Evolutionary conservation across 1,140 invertebrate genomes (phyloP), one percentile per base, ranked within the genome.

Genomic region (Diplogasteroides magnus): DNA sequence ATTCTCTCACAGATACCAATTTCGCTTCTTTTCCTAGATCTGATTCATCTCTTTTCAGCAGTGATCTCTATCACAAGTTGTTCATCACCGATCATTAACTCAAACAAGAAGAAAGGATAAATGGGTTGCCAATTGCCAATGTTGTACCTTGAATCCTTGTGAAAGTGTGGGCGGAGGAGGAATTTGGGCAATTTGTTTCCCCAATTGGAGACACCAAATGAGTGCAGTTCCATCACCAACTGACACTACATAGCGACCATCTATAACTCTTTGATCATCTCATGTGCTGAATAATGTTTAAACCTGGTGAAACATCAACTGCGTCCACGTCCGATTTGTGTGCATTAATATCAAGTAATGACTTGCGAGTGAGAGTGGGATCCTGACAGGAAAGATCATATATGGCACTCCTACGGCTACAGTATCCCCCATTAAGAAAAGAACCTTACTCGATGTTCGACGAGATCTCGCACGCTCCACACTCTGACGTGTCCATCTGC

Each of bases 401-500:
- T n/a, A n/a, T n/a, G n/a, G n/a, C n/a, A n/a, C n/a, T n/a, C n/a
- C n/a, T n/a, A n/a, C n/a, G n/a, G n/a, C n/a, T n/a, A n/a, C n/a
- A n/a, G n/a, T n/a, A 48, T 67, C 28, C 28, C 25, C 15, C 15
- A 29, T 14, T 64, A 55, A 29, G 58, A 15, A 67, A 25, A 3
- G 25, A 67, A 61, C 11, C 19, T 68, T 23, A 74, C 73, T n/a
- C 68, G 59, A 57, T 74, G 27, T 1, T 69, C 48, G 19, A 67
- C 23, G 56, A 76, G 31, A 29, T 66, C 29, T 6, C 37, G 25
- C 55, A 85, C 83, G 79, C 89, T 88, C 94, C 94, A 98, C 2
- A 95, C 78, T 73, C 93, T 86, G 25, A 97, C 83, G 77, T 88
- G 86, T 13, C 92, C 91, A 86, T 97, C 93, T 1, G 90, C 89